These are phyloP conservation scores for Plodia interpunctella DNA, from an alignment of 1,140 invertebrate genomes.

Conservation along the genomic window DNA sequence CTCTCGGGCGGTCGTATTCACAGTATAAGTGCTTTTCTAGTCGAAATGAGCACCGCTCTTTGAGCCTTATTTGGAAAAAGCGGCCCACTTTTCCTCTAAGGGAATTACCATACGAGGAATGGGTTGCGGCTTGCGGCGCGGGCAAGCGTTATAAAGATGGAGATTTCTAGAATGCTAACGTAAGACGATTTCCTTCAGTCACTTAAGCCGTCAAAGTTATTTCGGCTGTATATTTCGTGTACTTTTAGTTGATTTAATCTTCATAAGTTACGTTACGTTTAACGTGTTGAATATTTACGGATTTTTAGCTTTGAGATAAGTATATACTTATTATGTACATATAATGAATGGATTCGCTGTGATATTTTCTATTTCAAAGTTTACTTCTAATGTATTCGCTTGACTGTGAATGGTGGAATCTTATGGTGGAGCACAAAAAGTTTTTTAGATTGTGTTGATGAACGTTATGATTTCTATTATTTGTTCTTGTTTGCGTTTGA, in stretches of 20 bases:
- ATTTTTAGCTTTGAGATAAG: not conserved
- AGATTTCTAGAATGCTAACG: conserved; percentile 24
- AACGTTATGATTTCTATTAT: too few relatives aligned
- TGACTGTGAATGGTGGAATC: too few relatives aligned
- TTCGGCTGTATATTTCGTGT: conserved; percentile 17
- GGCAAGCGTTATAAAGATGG: conserved; percentile 28
- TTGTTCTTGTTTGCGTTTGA: too few relatives aligned
- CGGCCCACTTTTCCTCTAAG: conserved; percentile 29
- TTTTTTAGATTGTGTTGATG: too few relatives aligned
- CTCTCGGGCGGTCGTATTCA: conserved; percentile 47
- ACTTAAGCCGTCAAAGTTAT: conserved; percentile 24
- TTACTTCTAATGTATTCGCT: too few relatives aligned
- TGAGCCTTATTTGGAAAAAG: conserved; percentile 49
- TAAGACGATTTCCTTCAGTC: conserved; percentile 25
- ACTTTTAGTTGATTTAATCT: conserved; percentile 6
- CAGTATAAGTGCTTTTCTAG: conserved; percentile 51
- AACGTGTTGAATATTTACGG: not conserved
- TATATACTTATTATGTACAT: too few relatives aligned
- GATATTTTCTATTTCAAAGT: too few relatives aligned
- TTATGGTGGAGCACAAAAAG: too few relatives aligned
- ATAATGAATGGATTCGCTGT: too few relatives aligned
- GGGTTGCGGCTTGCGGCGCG: conserved; percentile 18
- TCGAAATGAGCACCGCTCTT: conserved; percentile 55
- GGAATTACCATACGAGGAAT: conserved; percentile 38
- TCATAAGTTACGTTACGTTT: not conserved